Conservation (phyloP, 2,888 invertebrate species). For the Nomada flava region DNA sequence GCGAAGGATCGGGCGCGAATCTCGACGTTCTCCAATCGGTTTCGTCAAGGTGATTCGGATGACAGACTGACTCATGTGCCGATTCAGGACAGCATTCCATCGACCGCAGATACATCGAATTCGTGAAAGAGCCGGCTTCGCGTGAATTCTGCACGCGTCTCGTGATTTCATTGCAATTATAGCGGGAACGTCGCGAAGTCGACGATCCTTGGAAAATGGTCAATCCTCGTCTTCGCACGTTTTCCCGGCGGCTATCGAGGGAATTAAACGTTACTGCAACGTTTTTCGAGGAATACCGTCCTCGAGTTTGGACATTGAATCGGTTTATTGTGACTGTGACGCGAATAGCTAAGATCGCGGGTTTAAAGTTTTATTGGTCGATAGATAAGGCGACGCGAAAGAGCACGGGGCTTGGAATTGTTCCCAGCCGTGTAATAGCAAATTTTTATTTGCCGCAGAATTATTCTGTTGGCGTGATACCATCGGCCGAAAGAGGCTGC, state of each 20-base stretch:
- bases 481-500: too few relatives aligned
- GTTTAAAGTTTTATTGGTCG: neutral
- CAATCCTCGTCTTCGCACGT: too few relatives aligned
- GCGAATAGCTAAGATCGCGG: neutral
- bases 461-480: too few relatives aligned
- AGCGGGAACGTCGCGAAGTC: too few relatives aligned
- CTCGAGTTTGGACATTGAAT: neutral
- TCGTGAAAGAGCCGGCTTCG: conserved; percentile 48
- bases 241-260: too few relatives aligned
- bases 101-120: conserved; percentile 44
- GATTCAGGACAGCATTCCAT: conserved; percentile 63
- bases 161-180: neutral
- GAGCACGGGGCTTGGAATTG: too few relatives aligned
- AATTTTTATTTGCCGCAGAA: too few relatives aligned
- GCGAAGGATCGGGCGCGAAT: conserved; percentile 61
- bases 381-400: too few relatives aligned
- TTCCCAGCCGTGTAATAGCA: too few relatives aligned
- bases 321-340: neutral
- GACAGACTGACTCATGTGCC: conserved; percentile 64
- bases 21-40: conserved; percentile 45
- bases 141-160: conserved; percentile 17
- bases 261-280: too few relatives aligned
- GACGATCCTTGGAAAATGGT: too few relatives aligned
- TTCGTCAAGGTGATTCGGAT: conserved; percentile 68
- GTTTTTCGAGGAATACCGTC: too few relatives aligned